These are phyloP conservation scores for Drosophila hydei DNA, from an alignment of 1,140 invertebrate genomes.

Conservation along the genomic window DNA sequence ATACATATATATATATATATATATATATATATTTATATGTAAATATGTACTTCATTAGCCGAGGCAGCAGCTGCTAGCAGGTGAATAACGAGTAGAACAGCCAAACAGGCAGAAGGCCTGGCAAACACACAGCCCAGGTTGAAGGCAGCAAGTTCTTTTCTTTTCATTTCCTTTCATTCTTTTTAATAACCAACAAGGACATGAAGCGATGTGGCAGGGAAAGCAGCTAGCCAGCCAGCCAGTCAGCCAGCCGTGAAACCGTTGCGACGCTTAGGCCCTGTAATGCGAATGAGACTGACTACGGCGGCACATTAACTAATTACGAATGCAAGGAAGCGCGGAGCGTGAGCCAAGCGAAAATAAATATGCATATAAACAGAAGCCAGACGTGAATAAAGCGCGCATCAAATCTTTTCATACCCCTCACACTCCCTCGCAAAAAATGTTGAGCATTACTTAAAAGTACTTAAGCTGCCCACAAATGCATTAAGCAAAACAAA, in stretches of 20 bases:
- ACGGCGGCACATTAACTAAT: constrained; percentile 72
- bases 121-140: constrained; percentile 13
- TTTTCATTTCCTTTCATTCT: constrained; percentile 1
- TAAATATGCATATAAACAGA: constrained; percentile 47
- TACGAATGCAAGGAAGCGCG: constrained; percentile 46
- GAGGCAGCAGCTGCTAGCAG: constrained; percentile 22
- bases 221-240: neutral
- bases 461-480: neutral
- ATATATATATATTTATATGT: constrained; percentile 21
- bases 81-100: constrained; percentile 28
- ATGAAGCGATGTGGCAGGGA: no score
- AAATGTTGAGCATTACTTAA: neutral
- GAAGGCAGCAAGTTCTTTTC: constrained; percentile 3
- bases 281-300: constrained; percentile 48
- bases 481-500: neutral
- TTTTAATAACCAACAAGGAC: constrained; percentile 15
- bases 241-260: constrained; percentile 3
- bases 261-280: constrained; percentile 27
- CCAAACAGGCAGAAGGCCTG: constrained; percentile 8
- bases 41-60: constrained; percentile 52
- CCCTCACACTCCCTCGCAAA: neutral
- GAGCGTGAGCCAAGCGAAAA: constrained; percentile 14
- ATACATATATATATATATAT: constrained; percentile 21
- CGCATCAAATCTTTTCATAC: constrained; percentile 33
- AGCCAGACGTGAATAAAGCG: constrained; percentile 35